A percentile compares a stretch with the other conserved stretches of the same genome.
These are phyloP conservation scores for Invenusta paracnida DNA, from an alignment of 2,888 invertebrate genomes.

Conservation along the genomic window DNA sequence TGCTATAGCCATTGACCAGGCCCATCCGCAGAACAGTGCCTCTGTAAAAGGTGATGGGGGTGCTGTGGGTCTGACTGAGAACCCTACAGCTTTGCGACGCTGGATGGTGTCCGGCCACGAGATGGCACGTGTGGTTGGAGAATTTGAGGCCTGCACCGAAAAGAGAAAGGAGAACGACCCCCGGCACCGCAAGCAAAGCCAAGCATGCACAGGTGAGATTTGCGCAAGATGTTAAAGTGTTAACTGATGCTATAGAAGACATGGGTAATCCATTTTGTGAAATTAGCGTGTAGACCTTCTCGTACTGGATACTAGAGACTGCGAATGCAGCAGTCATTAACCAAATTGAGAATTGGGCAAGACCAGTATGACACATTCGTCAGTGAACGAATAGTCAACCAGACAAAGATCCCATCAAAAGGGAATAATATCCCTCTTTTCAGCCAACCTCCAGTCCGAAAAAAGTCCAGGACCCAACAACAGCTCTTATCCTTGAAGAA, in stretches of 20 bases:
- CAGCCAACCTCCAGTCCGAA: neutral
- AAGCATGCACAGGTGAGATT: neutral
- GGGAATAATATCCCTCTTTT: neutral
- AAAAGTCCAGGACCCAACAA: neutral
- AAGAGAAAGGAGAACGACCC: neutral
- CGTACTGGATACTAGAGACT: neutral
- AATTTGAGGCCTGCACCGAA: neutral
- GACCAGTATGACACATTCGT: neutral
- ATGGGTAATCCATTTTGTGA: neutral
- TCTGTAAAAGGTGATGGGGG: neutral
- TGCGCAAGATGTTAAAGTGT: neutral
- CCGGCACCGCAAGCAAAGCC: neutral
- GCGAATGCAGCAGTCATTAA: neutral
- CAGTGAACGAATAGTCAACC: too few relatives aligned
- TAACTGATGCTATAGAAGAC: neutral
- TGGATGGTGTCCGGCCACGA: neutral
- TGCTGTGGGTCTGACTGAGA: neutral
- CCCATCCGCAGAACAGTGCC: too few relatives aligned
- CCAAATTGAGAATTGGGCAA: neutral
- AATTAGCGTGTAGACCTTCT: neutral
- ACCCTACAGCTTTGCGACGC: slow-evolving; percentile 18
- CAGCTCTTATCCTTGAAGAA: neutral
- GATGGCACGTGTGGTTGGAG: slow-evolving; percentile 6
- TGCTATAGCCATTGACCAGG: too few relatives aligned
- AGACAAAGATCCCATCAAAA: too few relatives aligned